phyloP scores from a whole-genome alignment of 2,797 vertebrate genomes.

The Triplophysa bombifrons region DNA sequence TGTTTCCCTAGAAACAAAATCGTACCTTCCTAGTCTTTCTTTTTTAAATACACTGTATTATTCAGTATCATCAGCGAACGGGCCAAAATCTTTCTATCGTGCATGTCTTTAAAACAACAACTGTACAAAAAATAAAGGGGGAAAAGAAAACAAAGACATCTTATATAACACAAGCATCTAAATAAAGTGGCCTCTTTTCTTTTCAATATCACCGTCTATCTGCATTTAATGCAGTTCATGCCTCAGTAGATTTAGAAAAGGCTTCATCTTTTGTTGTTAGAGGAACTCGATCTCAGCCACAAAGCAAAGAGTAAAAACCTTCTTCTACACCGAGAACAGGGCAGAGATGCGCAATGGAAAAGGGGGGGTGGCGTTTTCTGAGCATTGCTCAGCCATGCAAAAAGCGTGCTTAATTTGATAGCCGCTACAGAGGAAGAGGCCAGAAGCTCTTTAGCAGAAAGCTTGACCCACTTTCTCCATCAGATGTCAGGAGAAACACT shows the following conservation, averaged over 20 bases:
- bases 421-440: conserved; percentile 87
- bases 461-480: conserved; percentile 93
- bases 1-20: too few relatives aligned
- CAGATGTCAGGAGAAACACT: conserved; percentile 82
- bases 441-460: conserved; percentile 81
- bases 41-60: neutral
- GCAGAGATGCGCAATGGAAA: conserved; percentile 38
- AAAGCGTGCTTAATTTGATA: conserved; percentile 96
- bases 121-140: neutral
- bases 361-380: conserved; percentile 52
- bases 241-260: conserved; percentile 55
- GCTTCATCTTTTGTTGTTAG: conserved; percentile 58
- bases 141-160: neutral
- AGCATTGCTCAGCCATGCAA: conserved; percentile 78
- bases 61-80: neutral
- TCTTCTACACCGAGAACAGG: conserved; percentile 34
- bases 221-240: conserved; percentile 49
- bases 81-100: neutral
- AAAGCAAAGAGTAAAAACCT: conserved; percentile 25
- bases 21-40: too few relatives aligned
- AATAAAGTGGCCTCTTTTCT: neutral
- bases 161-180: neutral
- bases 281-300: conserved; percentile 34
- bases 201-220: conserved; percentile 30
- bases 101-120: neutral